phyloP scores from a whole-genome alignment of 2,113 vertebrate genomes.

The Melanocharis versteri region DNA sequence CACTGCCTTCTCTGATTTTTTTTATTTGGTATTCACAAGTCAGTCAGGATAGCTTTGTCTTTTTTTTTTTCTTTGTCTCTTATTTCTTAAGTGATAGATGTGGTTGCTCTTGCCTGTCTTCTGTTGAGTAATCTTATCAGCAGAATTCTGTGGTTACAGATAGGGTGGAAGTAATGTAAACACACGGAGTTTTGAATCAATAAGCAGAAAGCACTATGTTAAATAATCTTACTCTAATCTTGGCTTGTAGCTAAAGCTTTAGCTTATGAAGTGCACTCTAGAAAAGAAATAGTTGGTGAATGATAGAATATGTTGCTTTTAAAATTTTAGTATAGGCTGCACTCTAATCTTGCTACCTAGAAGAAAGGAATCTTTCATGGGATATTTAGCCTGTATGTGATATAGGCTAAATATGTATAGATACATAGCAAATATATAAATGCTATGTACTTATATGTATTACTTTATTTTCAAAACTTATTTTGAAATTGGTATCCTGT shows the following conservation, averaged over 20 bases:
- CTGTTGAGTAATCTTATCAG: conserved; percentile 40
- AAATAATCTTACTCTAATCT: not conserved
- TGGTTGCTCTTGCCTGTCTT: not conserved
- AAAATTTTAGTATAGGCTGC: not conserved
- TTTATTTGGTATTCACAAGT: not conserved
- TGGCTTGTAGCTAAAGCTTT: not conserved
- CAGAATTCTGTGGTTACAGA: conserved; percentile 22
- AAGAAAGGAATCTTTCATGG: not conserved
- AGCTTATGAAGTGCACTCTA: not conserved
- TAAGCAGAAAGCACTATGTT: not conserved
- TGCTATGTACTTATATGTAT: not conserved
- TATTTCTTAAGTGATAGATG: conserved; percentile 30
- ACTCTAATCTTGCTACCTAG: not conserved
- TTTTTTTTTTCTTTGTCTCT: not conserved
- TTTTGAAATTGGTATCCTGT: not conserved
- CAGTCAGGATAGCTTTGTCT: not conserved
- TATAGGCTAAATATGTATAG: not conserved
- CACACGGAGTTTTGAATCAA: not conserved
- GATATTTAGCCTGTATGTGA: not conserved
- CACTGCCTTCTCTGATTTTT: not conserved
- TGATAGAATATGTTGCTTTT: not conserved
- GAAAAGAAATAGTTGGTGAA: not conserved
- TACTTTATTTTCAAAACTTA: not conserved
- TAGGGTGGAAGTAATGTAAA: conserved; percentile 20
- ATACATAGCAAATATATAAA: not conserved